These are phyloP conservation scores for Neosalanx taihuensis DNA, from an alignment of 2,797 vertebrate genomes.

Conservation along the genomic window DNA sequence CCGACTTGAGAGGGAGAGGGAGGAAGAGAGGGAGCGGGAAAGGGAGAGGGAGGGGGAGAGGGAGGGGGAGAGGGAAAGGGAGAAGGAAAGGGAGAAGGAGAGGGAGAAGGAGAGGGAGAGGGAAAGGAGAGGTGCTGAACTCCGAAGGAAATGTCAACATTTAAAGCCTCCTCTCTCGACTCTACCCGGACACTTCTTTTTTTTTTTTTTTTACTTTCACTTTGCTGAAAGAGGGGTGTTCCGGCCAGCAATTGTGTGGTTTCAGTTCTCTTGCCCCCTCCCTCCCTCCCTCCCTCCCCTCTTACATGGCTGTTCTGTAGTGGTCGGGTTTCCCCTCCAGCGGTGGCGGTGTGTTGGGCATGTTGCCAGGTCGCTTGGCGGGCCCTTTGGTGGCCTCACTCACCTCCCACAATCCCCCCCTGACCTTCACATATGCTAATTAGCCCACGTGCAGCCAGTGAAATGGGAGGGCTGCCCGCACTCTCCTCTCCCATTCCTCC, in stretches of 20 bases:
- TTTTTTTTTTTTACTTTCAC: conserved; percentile 11
- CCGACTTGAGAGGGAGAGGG: conserved; percentile 30
- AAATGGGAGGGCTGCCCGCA: conserved; percentile 68
- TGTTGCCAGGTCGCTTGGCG: conserved; percentile 53
- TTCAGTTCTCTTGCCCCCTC: conserved; percentile 10
- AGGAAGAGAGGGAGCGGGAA: conserved; percentile 22
- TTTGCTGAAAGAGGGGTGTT: conserved; percentile 45
- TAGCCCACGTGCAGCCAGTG: conserved; percentile 83
- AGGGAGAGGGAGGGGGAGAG: neutral
- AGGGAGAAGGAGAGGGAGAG: neutral
- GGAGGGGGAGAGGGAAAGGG: conserved; percentile 21
- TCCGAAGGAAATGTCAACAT: conserved; percentile 59
- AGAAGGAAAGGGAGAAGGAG: neutral
- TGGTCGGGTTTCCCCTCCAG: conserved; percentile 66
- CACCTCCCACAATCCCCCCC: conserved; percentile 73
- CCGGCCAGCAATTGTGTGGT: conserved; percentile 26
- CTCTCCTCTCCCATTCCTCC: conserved; percentile 48
- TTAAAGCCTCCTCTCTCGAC: conserved; percentile 42
- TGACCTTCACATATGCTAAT: conserved; percentile 94
- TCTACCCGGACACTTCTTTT: neutral
- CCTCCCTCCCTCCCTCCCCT: conserved; percentile 3
- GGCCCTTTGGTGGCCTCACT: conserved; percentile 74
- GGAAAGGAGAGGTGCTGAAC: conserved; percentile 31
- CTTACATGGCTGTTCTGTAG: conserved; percentile 61
- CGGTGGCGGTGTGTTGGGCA: conserved; percentile 23